Evolutionary conservation across 2,113 vertebrate genomes (phyloP).

Genomic region (Gymnobelideus leadbeateri): DNA sequence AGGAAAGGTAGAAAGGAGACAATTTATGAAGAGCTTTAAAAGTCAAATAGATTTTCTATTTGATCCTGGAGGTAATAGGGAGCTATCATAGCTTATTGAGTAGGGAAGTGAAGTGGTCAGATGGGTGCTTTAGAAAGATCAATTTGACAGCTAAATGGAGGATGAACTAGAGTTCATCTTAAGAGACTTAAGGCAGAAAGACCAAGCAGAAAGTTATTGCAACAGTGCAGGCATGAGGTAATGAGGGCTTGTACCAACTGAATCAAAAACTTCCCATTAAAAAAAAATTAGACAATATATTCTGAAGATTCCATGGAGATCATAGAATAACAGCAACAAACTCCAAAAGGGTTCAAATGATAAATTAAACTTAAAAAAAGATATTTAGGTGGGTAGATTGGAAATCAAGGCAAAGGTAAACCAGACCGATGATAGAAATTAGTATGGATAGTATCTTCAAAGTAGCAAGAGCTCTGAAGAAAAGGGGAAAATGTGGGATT

Average conservation of each 20-base stretch:
- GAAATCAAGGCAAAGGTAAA: background rate
- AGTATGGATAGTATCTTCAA: background rate
- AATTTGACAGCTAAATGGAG: background rate
- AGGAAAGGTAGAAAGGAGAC: background rate
- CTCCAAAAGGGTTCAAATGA: background rate
- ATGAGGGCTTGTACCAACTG: background rate
- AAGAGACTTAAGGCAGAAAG: background rate
- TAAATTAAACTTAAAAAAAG: background rate
- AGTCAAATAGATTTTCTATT: background rate
- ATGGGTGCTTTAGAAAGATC: background rate
- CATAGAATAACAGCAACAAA: background rate
- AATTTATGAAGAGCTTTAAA: background rate
- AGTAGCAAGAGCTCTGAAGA: background rate
- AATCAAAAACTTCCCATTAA: background rate
- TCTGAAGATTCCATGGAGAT: background rate
- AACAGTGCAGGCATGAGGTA: background rate
- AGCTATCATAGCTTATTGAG: background rate
- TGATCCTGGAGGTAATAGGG: background rate
- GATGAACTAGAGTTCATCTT: background rate
- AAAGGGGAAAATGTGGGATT: background rate
- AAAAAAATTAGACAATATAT: constrained; percentile 1
- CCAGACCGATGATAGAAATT: background rate
- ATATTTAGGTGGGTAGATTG: background rate
- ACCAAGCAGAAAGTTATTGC: background rate
- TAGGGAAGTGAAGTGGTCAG: background rate